Evolutionary conservation across 2,113 vertebrate species (phyloP).

Genomic region (Stegastes partitus): DNA sequence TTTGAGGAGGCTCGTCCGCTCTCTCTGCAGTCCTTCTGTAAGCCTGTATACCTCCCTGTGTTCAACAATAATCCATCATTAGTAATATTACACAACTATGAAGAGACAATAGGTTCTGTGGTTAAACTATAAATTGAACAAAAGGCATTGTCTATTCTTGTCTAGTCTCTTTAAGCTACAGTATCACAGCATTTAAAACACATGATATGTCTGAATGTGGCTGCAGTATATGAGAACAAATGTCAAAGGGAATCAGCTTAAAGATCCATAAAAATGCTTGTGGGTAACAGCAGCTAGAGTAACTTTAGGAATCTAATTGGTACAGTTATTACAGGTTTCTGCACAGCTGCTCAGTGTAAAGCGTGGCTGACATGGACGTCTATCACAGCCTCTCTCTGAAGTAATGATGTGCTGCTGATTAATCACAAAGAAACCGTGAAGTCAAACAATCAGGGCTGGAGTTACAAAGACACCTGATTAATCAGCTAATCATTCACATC

Average conservation of each 20-base stretch:
- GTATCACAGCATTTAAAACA: neutral
- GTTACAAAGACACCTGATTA: neutral
- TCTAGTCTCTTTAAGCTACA: neutral
- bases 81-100: neutral
- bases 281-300: neutral
- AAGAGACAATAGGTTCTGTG: neutral
- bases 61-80: slow-evolving; percentile 26
- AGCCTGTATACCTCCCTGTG: slow-evolving; percentile 91
- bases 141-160: neutral
- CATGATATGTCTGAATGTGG: neutral
- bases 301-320: no score
- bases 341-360: neutral
- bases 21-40: slow-evolving; percentile 91
- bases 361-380: no score
- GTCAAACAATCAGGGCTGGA: neutral
- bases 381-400: neutral
- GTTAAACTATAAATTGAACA: neutral
- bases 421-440: neutral
- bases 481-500: slow-evolving; percentile 83
- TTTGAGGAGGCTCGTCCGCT: slow-evolving; percentile 90
- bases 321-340: no score
- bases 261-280: neutral
- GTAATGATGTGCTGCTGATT: neutral
- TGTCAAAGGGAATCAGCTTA: neutral
- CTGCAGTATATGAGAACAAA: neutral